phyloP scores from a whole-genome alignment of 1,140 invertebrate species.

The Drosophila sulfurigaster region DNA sequence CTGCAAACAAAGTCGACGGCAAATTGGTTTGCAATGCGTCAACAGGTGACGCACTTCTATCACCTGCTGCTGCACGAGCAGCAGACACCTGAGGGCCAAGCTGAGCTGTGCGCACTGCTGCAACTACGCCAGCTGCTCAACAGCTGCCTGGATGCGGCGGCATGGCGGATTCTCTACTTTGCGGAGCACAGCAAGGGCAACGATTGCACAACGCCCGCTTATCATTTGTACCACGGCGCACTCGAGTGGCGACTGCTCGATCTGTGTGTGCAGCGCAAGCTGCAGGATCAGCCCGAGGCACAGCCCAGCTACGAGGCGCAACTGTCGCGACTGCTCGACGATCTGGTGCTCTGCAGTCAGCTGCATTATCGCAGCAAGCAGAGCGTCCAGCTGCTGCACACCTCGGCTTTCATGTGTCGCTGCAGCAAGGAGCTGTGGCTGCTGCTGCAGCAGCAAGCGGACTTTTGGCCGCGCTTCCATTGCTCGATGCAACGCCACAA shows the following conservation, averaged over 20 bases:
- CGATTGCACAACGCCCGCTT: constrained; percentile 72
- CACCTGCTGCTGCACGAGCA: constrained; percentile 56
- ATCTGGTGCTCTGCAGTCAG: constrained; percentile 61
- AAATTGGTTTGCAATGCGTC: constrained; percentile 52
- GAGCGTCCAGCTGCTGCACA: constrained; percentile 48
- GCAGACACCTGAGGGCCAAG: constrained; percentile 11
- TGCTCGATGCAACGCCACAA: constrained; percentile 63
- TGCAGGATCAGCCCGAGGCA: neutral
- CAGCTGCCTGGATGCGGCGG: constrained; percentile 51
- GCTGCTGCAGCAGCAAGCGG: constrained; percentile 21
- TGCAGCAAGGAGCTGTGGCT: constrained; percentile 79
- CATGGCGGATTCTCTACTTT: constrained; percentile 72
- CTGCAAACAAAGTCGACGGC: constrained; percentile 24
- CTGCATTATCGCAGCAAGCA: constrained; percentile 57
- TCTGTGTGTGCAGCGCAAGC: constrained; percentile 55
- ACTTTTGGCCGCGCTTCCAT: constrained; percentile 73
- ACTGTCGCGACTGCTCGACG: constrained; percentile 60
- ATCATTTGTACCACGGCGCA: constrained; percentile 78
- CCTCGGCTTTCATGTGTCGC: constrained; percentile 73
- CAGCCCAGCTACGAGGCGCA: constrained; percentile 38
- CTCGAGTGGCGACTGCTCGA: constrained; percentile 81
- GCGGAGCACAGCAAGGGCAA: constrained; percentile 77
- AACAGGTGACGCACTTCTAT: constrained; percentile 72
- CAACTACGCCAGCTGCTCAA: constrained; percentile 59
- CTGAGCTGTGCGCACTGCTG: neutral